A percentile compares a stretch with the other conserved stretches of the same genome.
Conservation (phyloP, 2,888 invertebrate species). For the Tipula unca region DNA sequence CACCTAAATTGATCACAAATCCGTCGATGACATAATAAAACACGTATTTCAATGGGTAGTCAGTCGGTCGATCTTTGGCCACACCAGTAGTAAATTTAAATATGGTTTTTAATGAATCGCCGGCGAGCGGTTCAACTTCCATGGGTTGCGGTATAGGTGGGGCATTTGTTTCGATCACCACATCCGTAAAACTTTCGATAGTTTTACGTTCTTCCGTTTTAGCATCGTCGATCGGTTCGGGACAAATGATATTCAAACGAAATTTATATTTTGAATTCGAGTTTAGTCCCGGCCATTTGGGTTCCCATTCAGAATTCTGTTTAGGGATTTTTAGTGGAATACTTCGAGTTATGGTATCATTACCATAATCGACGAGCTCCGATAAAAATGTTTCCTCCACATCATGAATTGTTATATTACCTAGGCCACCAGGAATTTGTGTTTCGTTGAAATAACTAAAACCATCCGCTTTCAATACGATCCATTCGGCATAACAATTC, state of each 20-base stretch:
- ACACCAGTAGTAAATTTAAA: slow-evolving; percentile 21
- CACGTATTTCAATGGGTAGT: not conserved
- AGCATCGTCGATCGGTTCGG: not conserved
- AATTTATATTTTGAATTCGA: slow-evolving; percentile 16
- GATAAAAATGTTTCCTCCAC: slow-evolving; percentile 19
- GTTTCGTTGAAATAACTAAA: not conserved
- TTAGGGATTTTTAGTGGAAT: not conserved
- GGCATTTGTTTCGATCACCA: not conserved
- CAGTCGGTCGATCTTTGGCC: not conserved
- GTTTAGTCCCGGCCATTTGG: not conserved
- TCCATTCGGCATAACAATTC: slow-evolving; percentile 17
- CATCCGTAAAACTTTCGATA: not conserved
- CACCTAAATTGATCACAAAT: not conserved
- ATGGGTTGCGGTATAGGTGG: not conserved
- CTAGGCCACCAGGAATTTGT: not conserved
- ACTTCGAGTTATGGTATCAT: not conserved
- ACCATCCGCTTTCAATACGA: not conserved
- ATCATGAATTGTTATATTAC: not conserved
- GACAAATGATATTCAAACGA: not conserved
- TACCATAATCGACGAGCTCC: slow-evolving; percentile 18
- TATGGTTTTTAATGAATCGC: not conserved
- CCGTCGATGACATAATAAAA: not conserved
- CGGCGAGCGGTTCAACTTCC: not conserved
- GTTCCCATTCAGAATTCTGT: not conserved
- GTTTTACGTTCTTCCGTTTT: not conserved